A percentile compares a stretch with the other conserved stretches of the same genome.
phyloP scores from a whole-genome alignment of 2,113 vertebrate genomes.

The Glareola pratincola region DNA sequence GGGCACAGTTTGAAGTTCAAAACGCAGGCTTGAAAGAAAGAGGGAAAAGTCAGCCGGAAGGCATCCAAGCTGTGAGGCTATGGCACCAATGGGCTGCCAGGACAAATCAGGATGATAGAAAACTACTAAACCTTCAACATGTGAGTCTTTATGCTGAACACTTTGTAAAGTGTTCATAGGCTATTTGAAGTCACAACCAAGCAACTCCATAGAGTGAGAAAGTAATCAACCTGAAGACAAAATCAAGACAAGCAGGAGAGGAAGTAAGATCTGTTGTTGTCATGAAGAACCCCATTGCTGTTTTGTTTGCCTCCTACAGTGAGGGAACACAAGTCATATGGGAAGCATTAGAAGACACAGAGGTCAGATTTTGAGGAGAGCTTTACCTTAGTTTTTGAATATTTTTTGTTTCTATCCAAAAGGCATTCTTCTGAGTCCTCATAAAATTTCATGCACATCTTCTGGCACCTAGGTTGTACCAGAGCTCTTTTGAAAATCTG shows the following conservation, averaged over 20 bases:
- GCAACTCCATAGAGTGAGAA: background rate
- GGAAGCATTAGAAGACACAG: constrained; percentile 17
- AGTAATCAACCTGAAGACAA: background rate
- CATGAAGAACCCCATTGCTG: background rate
- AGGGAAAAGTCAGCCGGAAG: background rate
- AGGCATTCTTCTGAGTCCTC: background rate
- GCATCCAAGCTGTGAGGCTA: background rate
- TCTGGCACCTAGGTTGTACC: background rate
- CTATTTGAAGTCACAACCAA: background rate
- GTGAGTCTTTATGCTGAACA: background rate
- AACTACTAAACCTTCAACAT: background rate
- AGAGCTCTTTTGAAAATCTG: background rate
- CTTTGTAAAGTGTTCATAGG: background rate
- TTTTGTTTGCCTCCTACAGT: background rate
- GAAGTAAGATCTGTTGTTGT: background rate
- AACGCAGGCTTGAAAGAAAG: background rate
- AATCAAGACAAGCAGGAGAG: background rate
- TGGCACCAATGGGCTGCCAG: background rate
- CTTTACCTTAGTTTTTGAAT: background rate
- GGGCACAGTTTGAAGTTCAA: background rate
- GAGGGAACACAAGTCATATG: background rate
- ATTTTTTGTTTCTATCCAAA: background rate
- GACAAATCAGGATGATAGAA: background rate
- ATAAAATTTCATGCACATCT: background rate
- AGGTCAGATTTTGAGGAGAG: background rate